A percentile compares a stretch with the other conserved stretches of the same genome.
These are phyloP conservation scores for Ochropleura leucogaster DNA, from an alignment of 2,888 invertebrate genomes.

Conservation along the genomic window DNA sequence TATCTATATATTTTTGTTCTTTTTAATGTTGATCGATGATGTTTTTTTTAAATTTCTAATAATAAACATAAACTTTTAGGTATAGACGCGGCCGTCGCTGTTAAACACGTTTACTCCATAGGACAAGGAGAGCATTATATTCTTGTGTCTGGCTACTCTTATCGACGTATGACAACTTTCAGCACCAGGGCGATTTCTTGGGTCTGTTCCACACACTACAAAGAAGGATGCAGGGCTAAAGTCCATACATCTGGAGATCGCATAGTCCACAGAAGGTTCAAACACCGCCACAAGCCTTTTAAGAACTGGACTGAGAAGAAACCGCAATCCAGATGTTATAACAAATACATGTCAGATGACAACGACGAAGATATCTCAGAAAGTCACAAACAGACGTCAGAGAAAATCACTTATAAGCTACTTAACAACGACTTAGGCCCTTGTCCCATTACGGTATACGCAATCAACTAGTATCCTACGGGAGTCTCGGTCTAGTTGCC, in stretches of 20 bases:
- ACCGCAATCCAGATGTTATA: constrained; percentile 21
- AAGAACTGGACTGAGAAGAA: constrained; percentile 39
- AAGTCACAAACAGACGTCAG: no score
- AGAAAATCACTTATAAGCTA: neutral
- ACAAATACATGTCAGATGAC: constrained; percentile 27
- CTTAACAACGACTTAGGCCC: neutral
- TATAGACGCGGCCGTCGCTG: neutral
- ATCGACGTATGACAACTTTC: constrained; percentile 29
- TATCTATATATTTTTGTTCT: neutral
- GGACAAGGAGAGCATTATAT: constrained; percentile 25
- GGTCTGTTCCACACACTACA: constrained; percentile 41
- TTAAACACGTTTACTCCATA: constrained; percentile 43
- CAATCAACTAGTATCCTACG: no score
- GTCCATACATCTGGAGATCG: constrained; percentile 29
- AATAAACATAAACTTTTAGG: constrained; percentile 18
- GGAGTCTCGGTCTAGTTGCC: no score
- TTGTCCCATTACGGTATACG: no score
- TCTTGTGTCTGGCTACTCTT: constrained; percentile 35
- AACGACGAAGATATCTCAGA: neutral
- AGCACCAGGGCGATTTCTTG: constrained; percentile 33
- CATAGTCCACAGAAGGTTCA: constrained; percentile 17
- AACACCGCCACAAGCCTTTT: constrained; percentile 14
- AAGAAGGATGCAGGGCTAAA: constrained; percentile 38
- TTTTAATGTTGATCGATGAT: neutral
- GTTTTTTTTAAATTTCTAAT: neutral